Base-by-base conservation (phyloP, 2,888 invertebrate genomes). In the Bimastos eiseni region DNA sequence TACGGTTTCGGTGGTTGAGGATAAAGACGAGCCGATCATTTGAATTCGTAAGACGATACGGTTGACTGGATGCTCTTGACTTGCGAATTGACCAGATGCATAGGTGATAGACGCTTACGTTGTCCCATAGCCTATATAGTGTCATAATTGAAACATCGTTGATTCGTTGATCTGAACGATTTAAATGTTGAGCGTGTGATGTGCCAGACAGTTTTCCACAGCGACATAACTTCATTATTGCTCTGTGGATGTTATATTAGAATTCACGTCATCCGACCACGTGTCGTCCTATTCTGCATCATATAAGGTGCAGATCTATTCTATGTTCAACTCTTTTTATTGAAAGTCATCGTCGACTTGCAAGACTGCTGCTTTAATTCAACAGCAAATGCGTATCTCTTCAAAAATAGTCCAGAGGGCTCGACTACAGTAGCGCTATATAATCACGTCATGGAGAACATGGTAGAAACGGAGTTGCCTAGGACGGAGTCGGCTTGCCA, bases 41-140 rank as follows among this genome's bases (percentile, higher is more conserved):
- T 70, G 70, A 70, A 70, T 70, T 30, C 70, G 70, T 70, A 70
- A 70, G 70, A 70, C 70, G 70, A 70, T 70, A 70, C 70, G 70
- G 70, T 70, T 70, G n/a, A 70, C 70, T 70, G 70, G 70, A 70
- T 30, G 70, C 6, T 70, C 70, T 70, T 70, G 70, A 11, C 70
- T 70, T 70, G 1, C 11, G 70, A 70, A 70, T n/a, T 70, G 70
- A 70, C 11, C 70, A 70, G 70, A 30, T 70, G 70, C 30, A 70
- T 6, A 6, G n/a, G 30, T n/a, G 70, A 8, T 70, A 30, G 70
- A n/a, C 30, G n/a, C n/a, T 70, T 70, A n/a, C 70, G n/a, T 70
- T 70, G 30, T n/a, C 1, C 49, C 24, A 49, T 24, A 49, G n/a
- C n/a, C n/a, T 49, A 24, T 24, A 17, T 5, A 24, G 49, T 4